These are phyloP conservation scores for Syndactyla subalaris DNA, from an alignment of 2,797 vertebrate species.

Conservation along the genomic window DNA sequence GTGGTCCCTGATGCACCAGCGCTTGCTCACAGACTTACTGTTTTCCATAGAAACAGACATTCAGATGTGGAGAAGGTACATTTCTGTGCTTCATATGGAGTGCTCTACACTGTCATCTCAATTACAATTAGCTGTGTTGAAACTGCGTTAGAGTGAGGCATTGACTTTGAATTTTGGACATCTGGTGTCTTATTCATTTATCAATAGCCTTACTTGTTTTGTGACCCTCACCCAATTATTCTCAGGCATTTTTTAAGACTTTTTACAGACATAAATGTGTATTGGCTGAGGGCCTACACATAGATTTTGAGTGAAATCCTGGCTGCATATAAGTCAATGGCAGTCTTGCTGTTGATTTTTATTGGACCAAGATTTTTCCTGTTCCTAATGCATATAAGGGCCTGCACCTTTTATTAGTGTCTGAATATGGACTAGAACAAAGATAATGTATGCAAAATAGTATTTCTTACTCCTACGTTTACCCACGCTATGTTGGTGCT, in stretches of 20 bases:
- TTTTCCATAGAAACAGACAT: constrained; percentile 98
- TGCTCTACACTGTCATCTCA: not conserved
- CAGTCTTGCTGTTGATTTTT: not conserved
- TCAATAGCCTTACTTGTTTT: not conserved
- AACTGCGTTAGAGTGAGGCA: not conserved
- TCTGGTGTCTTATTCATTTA: not conserved
- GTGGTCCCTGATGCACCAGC: constrained; percentile 97
- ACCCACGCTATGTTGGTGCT: not conserved
- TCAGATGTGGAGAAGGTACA: constrained; percentile 98
- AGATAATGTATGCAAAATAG: not conserved
- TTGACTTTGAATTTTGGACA: not conserved
- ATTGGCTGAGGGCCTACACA: not conserved
- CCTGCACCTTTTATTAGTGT: not conserved
- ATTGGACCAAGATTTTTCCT: not conserved
- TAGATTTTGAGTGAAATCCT: not conserved
- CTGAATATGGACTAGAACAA: not conserved
- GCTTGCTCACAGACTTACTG: constrained; percentile 94
- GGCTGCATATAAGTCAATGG: rapidly evolving
- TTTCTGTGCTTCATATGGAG: not conserved
- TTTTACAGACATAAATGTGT: not conserved
- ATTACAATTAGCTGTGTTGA: not conserved
- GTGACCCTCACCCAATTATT: not conserved
- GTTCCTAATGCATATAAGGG: not conserved
- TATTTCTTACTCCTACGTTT: not conserved
- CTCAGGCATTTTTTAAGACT: not conserved